Evolutionary conservation across 2,888 invertebrate genomes (phyloP), one percentile per base, ranked within the genome.

Genomic region (Nasonovia ribisnigri): DNA sequence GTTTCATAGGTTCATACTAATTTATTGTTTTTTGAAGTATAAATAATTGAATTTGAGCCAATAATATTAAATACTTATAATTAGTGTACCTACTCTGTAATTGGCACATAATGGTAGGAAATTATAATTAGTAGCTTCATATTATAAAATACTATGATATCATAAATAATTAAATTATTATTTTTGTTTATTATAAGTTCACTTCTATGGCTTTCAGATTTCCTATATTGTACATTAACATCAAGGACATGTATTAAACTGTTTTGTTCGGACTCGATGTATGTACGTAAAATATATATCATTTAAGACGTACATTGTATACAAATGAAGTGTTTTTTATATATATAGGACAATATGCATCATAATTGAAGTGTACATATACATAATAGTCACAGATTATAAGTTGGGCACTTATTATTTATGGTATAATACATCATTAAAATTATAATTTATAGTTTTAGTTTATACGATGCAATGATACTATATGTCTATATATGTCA

Each of bases 281-380:
- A 42, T 88, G 51, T 42, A 29, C 42, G 20, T 24, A 57, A 26
- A 43, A 20, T 77, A 67, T 46, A 67, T 46, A 20, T 42, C 42
- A 84, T 91, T 91, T 84, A 91, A 54, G 91, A 91, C 84, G 43
- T 91, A 43, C 24, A 91, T 91, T 91, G 91, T 84, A 42, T 91
- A 51, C 42, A 10, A 29, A 84, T 36, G 42, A 84, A 91, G 77
- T 84, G 77, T 84, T 54, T 36, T 20, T 77, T 36, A 20, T 77
- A 77, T 42, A 42, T 84, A 8, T 42, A 51, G 29, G 42, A 84
- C 90, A 84, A 84, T 91, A 91, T 29, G 16, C 42, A 91, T 84
- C 42, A 91, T 84, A 84, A 29, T 54, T 91, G 43, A 43, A 42
- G 42, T 42, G 87, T n/a, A 20, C 77, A 77, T 77, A n/a, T 67